Evolutionary conservation across 2,888 invertebrate species (phyloP).

Genomic region (Coenonympha glycerion): DNA sequence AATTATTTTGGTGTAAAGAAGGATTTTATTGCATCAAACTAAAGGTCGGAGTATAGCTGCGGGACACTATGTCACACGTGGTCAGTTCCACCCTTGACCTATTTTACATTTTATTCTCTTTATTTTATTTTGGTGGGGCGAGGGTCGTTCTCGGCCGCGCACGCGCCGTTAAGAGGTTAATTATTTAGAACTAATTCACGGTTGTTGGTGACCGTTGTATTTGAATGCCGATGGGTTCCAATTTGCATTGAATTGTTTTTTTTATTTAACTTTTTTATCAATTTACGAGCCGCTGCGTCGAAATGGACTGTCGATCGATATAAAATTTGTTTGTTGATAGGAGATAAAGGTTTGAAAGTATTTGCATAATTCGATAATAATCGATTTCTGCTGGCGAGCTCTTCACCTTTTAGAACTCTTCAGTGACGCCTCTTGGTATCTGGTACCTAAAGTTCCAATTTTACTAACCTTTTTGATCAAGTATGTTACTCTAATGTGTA

Average conservation of each 20-base stretch:
- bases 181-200: conserved; percentile 73
- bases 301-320: conserved; percentile 13
- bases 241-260: conserved; percentile 35
- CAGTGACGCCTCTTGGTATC: too few relatives aligned
- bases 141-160: conserved; percentile 55
- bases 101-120: conserved; percentile 29
- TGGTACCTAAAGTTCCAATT: too few relatives aligned
- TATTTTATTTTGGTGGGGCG: conserved; percentile 35
- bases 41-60: too few relatives aligned
- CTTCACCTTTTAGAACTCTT: too few relatives aligned
- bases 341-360: neutral
- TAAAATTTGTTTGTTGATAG: conserved; percentile 9
- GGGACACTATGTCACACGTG: neutral
- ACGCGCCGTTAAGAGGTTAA: conserved; percentile 69
- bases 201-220: conserved; percentile 52
- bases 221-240: conserved; percentile 40
- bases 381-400: too few relatives aligned
- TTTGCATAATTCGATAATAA: neutral
- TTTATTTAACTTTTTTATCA: conserved; percentile 10
- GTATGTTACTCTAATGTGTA: too few relatives aligned
- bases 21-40: too few relatives aligned
- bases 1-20: too few relatives aligned
- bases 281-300: conserved; percentile 10
- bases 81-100: neutral
- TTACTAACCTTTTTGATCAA: too few relatives aligned